A percentile compares a stretch with the other conserved stretches of the same genome.
Conservation (phyloP, 2,888 invertebrate genomes). For the Cephalotes varians region DNA sequence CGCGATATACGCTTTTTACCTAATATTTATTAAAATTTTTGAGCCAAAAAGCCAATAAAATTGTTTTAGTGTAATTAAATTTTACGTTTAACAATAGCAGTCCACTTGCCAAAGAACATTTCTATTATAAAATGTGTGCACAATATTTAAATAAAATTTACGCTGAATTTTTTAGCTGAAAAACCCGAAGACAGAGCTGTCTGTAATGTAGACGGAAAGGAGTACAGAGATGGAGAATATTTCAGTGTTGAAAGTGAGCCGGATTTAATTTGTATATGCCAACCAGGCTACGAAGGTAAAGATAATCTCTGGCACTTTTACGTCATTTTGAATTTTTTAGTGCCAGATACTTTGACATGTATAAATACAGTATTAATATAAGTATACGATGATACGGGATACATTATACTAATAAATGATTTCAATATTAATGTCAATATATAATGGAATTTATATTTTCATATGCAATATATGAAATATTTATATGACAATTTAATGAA, state of each 20-base stretch:
- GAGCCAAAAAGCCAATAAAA: neutral
- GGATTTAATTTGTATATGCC: conserved; percentile 72
- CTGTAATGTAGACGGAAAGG: conserved; percentile 78
- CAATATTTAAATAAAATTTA: conserved; percentile 5
- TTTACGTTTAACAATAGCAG: neutral
- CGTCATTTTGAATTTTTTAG: neutral
- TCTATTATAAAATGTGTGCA: neutral
- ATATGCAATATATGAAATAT: neutral
- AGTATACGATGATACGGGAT: neutral
- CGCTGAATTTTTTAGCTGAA: conserved; percentile 67
- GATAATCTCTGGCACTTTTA: neutral
- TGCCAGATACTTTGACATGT: neutral
- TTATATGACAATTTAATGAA: neutral
- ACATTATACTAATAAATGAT: neutral
- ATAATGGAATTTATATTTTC: neutral
- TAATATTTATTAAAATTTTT: neutral
- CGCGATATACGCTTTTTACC: neutral
- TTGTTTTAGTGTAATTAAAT: neutral
- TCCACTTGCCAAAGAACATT: neutral
- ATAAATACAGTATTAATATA: neutral
- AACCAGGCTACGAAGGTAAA: conserved; percentile 67
- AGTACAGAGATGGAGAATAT: conserved; percentile 76
- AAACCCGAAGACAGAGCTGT: conserved; percentile 66
- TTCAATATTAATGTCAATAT: neutral
- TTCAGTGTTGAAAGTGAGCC: conserved; percentile 72